Evolutionary conservation across 2,888 invertebrate species (phyloP), one percentile per base, ranked within the genome.

Genomic region (Cenopis cana): DNA sequence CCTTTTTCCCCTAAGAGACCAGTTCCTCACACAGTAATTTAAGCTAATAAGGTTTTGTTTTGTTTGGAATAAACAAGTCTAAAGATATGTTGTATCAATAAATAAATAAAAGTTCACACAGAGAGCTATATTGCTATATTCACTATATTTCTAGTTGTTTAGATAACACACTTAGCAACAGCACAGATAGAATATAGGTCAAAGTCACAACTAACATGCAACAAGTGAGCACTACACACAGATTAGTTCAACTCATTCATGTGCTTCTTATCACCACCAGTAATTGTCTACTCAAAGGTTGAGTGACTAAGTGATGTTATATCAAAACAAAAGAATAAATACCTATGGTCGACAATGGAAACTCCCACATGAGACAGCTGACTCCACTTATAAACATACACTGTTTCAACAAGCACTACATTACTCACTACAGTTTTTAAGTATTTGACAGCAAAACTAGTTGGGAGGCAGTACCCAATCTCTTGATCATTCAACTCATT

Each of bases 401-500:
- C 57, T 62, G 60, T 60, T 71, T 49, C 65, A 66, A 71, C 60
- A 71, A 60, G 38, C 69, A 41, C 66, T 66, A 66, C 66, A 71
- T 71, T 71, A 71, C 70, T 71, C 70, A 71, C 66, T 46, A 33
- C 54, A 59, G 65, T 61, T 60, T 24, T 38, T n/a, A 49, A 59
- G 20, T 66, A 55, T 71, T 71, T 66, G 55, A 71, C 66, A 71
- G 59, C 70, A 71, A 71, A 70, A 66, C 59, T 55, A 49, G 60
- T 55, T 60, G 60, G 49, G 60, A 59, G 50, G 54, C 41, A 68
- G 60, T 60, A 61, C 36, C 55, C 60, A 65, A 54, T 41, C 49
- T 60, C 60, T 71, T 55, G 81, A 78, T 77, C 72, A 78, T 74
- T 74, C 76, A 69, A 73, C 76, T 82, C 80, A 80, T 88, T 85